A percentile compares a stretch with the other conserved stretches of the same genome.
Evolutionary conservation across 1,140 invertebrate genomes (phyloP).

Genomic region (Argopecten irradians): DNA sequence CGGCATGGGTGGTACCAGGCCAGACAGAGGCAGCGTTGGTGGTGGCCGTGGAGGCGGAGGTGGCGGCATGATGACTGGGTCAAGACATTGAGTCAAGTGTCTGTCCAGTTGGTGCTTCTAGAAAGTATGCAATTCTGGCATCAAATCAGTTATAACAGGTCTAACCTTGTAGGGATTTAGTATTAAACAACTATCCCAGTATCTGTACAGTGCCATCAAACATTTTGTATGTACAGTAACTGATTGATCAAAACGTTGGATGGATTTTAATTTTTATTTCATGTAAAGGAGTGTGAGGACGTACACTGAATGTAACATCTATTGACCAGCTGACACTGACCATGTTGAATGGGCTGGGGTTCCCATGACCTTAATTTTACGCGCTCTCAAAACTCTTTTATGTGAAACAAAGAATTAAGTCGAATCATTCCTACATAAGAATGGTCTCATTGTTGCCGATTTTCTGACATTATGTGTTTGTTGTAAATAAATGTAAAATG

Average conservation of each 20-base stretch:
- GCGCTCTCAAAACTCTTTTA: slow-evolving; percentile 10
- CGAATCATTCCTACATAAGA: slow-evolving; percentile 49
- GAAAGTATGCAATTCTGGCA: slow-evolving; percentile 71
- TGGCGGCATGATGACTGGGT: slow-evolving; percentile 18
- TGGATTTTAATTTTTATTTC: slow-evolving; percentile 13
- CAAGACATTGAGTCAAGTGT: slow-evolving; percentile 55
- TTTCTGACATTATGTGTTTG: slow-evolving; percentile 33
- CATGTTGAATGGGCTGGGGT: slow-evolving; percentile 46
- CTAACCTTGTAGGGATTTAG: neutral
- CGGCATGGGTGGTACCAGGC: slow-evolving; percentile 39
- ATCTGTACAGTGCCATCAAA: slow-evolving; percentile 1
- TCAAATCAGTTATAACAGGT: slow-evolving; percentile 2
- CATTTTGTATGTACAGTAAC: slow-evolving; percentile 7
- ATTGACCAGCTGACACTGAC: slow-evolving; percentile 20
- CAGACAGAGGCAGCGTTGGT: slow-evolving; percentile 53
- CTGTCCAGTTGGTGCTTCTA: slow-evolving; percentile 59
- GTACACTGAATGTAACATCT: neutral
- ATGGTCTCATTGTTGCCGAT: slow-evolving; percentile 33
- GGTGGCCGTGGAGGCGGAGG: slow-evolving; percentile 55
- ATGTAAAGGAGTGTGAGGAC: neutral
- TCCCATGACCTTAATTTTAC: slow-evolving; percentile 49
- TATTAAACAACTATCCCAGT: slow-evolving; percentile 1
- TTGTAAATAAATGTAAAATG: slow-evolving; percentile 42
- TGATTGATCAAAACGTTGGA: neutral
- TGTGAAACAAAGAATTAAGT: slow-evolving; percentile 25